A percentile compares a stretch with the other conserved stretches of the same genome.
Conservation (phyloP, 2,113 vertebrate species). For the Nesogale talazaci region DNA sequence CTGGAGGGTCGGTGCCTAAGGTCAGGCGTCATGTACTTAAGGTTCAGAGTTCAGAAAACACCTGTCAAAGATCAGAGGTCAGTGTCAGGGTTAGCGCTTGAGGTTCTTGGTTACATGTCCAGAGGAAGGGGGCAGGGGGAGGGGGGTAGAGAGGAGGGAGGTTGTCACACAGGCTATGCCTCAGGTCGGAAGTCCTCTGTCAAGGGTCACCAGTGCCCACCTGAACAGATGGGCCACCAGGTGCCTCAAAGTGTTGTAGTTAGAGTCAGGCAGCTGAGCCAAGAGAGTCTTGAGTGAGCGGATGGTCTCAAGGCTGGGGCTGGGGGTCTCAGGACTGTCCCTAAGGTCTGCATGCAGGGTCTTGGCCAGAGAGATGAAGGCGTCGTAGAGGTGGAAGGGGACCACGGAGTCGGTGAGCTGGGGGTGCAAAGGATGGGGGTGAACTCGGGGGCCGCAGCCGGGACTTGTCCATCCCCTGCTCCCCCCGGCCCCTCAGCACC, state of each 20-base stretch:
- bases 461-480: neutral
- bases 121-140: neutral
- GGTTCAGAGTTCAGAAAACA: constrained; percentile 39
- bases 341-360: constrained; percentile 83
- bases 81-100: neutral
- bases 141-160: no score
- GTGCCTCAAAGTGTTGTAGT: constrained; percentile 92
- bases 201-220: constrained; percentile 80
- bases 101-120: neutral
- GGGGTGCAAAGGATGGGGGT: constrained; percentile 48
- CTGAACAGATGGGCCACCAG: constrained; percentile 91
- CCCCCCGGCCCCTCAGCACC: neutral
- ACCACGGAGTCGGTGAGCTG: constrained; percentile 94
- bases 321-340: constrained; percentile 51
- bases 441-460: neutral
- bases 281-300: constrained; percentile 86
- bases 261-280: constrained; percentile 88
- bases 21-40: constrained; percentile 27
- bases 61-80: constrained; percentile 30
- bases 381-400: constrained; percentile 89
- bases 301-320: constrained; percentile 66
- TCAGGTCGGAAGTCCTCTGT: neutral
- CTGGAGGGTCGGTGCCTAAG: neutral
- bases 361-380: constrained; percentile 90
- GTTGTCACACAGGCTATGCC: neutral